phyloP scores from a whole-genome alignment of 2,797 vertebrate genomes.

The Catharus ustulatus region DNA sequence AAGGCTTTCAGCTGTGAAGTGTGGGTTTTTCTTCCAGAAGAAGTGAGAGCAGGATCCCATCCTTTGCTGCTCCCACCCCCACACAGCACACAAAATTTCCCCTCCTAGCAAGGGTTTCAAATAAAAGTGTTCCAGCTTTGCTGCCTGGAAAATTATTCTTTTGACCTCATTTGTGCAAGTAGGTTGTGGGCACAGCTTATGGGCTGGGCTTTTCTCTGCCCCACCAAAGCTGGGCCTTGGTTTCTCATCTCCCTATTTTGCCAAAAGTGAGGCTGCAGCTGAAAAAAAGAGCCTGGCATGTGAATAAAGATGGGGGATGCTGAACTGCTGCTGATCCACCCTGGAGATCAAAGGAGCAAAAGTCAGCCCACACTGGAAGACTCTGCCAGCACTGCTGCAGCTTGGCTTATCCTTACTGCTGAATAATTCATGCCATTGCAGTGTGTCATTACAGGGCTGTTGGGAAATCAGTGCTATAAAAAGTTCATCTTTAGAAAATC shows the following conservation, averaged over 20 bases:
- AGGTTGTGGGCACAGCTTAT: background rate
- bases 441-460: background rate
- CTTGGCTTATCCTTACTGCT: background rate
- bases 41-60: background rate
- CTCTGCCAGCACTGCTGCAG: background rate
- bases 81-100: fast-evolving
- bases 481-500: background rate
- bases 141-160: background rate
- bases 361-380: background rate
- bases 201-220: background rate
- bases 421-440: background rate
- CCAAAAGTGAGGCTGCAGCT: background rate
- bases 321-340: background rate
- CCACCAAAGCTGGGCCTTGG: background rate
- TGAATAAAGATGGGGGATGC: background rate
- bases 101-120: background rate
- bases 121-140: background rate
- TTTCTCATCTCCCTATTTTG: background rate
- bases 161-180: background rate
- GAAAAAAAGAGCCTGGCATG: background rate
- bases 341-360: background rate
- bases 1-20: background rate
- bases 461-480: background rate
- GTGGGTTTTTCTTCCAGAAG: background rate
- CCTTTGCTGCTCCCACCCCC: background rate